These are phyloP conservation scores for Caiman crocodilus DNA, from an alignment of 2,797 vertebrate genomes.

Conservation along the genomic window DNA sequence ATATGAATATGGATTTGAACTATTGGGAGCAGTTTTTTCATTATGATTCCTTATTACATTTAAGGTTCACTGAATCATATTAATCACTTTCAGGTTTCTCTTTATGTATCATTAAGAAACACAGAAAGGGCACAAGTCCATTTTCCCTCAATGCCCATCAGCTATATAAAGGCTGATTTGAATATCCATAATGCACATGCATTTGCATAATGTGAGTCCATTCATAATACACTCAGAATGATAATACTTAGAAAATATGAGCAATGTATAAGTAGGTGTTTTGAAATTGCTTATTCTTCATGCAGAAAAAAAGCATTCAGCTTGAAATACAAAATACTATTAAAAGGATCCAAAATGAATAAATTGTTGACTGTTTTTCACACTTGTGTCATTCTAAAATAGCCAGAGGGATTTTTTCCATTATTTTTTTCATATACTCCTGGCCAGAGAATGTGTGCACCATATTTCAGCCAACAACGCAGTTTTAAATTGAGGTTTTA, in stretches of 20 bases:
- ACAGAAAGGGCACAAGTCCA: background rate
- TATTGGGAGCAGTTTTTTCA: slow-evolving; percentile 4
- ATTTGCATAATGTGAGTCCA: slow-evolving; percentile 42
- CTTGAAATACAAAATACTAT: slow-evolving; percentile 27
- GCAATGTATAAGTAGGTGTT: background rate
- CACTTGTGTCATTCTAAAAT: slow-evolving; percentile 29
- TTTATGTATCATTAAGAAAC: background rate
- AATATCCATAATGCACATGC: slow-evolving; percentile 40
- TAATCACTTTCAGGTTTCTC: background rate
- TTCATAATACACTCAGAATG: slow-evolving; percentile 33
- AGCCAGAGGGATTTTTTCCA: background rate
- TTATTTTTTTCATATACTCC: slow-evolving; percentile 11
- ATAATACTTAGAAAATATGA: slow-evolving; percentile 54
- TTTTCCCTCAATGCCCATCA: background rate
- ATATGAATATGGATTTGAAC: slow-evolving; percentile 20
- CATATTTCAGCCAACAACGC: background rate
- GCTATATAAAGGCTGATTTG: slow-evolving; percentile 47
- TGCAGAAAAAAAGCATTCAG: background rate
- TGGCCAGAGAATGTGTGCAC: background rate
- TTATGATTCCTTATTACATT: slow-evolving; percentile 24
- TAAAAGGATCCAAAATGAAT: background rate
- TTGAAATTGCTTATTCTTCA: slow-evolving; percentile 5
- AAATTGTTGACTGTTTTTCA: slow-evolving; percentile 26
- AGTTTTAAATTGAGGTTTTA: slow-evolving; percentile 23
- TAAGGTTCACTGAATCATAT: background rate